These are phyloP conservation scores for Aspidiotus rigidus DNA, from an alignment of 2,888 invertebrate genomes.

Conservation along the genomic window DNA sequence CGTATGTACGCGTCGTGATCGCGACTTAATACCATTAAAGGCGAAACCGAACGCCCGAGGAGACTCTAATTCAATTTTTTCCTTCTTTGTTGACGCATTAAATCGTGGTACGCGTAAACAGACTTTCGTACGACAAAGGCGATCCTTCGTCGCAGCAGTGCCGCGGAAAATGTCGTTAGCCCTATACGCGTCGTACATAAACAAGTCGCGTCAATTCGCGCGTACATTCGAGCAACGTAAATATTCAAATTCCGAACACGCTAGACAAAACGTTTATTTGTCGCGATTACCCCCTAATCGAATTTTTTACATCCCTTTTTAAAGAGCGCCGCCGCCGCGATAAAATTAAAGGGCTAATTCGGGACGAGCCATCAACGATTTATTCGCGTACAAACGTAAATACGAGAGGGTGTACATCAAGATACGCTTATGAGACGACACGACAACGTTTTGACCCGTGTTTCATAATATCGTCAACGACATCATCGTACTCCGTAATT, in stretches of 20 bases:
- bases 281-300: constrained; percentile 24
- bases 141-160: no score
- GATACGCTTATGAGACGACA: background rate
- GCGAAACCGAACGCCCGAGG: no score
- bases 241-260: constrained; percentile 6
- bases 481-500: constrained; percentile 18
- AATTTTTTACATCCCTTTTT: constrained; percentile 24
- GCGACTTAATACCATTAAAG: no score
- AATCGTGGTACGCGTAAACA: no score
- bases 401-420: constrained; percentile 27
- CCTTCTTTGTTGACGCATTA: no score
- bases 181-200: no score
- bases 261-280: constrained; percentile 17
- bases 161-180: no score
- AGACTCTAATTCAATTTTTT: no score
- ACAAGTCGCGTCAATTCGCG: no score
- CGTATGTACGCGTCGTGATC: no score
- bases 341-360: constrained; percentile 26
- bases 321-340: background rate
- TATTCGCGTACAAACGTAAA: constrained; percentile 12
- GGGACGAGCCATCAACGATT: constrained; percentile 1
- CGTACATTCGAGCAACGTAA: constrained; percentile 1
- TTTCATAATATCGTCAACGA: constrained; percentile 11
- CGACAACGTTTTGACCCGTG: constrained; percentile 26
- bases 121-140: no score